phyloP scores from a whole-genome alignment of 2,113 vertebrate species.

The Alaudala cheleensis region DNA sequence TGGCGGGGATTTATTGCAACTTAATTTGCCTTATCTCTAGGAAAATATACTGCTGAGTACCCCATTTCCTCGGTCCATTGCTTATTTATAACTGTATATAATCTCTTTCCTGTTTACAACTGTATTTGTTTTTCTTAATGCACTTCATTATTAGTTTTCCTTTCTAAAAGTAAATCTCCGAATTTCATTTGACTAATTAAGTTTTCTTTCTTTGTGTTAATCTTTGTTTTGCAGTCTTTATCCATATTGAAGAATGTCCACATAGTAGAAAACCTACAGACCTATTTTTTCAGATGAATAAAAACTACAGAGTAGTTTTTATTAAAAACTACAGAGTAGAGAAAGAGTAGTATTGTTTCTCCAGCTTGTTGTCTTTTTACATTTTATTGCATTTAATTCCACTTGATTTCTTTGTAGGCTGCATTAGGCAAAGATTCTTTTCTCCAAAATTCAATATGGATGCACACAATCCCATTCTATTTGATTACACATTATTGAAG shows the following conservation, averaged over 20 bases:
- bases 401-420: not conserved
- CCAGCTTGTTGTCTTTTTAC: not conserved
- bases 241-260: not conserved
- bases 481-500: not conserved
- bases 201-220: not conserved
- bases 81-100: not conserved
- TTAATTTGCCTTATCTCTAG: constrained; percentile 7
- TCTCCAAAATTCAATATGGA: not conserved
- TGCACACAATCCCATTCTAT: not conserved
- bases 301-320: not conserved
- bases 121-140: not conserved
- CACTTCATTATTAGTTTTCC: not conserved
- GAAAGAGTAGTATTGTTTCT: not conserved
- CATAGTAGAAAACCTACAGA: not conserved
- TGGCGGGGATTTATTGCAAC: not conserved
- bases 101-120: not conserved
- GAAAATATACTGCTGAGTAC: not conserved
- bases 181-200: not conserved
- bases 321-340: not conserved
- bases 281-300: not conserved
- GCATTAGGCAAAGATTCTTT: not conserved
- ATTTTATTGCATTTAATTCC: not conserved
- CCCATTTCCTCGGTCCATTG: not conserved
- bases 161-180: not conserved
- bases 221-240: not conserved